A percentile compares a stretch with the other conserved stretches of the same genome.
These are phyloP conservation scores for Epistrophe grossulariae DNA, from an alignment of 2,888 invertebrate species.

Conservation along the genomic window DNA sequence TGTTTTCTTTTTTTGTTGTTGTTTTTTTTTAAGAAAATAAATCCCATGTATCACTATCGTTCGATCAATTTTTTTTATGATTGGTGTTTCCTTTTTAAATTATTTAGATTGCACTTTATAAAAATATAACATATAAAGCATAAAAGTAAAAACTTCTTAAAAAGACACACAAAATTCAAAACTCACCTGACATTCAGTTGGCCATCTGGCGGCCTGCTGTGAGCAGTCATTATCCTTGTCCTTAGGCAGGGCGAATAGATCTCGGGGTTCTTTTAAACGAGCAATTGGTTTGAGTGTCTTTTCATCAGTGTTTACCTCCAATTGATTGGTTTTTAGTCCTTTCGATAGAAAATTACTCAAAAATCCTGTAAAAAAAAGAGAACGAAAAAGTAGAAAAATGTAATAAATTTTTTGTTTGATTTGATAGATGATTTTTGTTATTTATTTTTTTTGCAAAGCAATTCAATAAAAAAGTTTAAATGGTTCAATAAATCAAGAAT, in stretches of 20 bases:
- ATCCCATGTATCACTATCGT: not conserved
- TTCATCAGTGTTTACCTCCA: slow-evolving; percentile 88
- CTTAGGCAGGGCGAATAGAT: slow-evolving; percentile 89
- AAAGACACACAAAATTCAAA: not conserved
- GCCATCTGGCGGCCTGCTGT: slow-evolving; percentile 93
- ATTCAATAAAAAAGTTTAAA: too few relatives aligned
- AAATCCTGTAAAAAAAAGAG: slow-evolving; percentile 79
- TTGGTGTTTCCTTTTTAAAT: slow-evolving; percentile 1
- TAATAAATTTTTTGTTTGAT: not conserved
- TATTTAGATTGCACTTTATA: slow-evolving; percentile 5
- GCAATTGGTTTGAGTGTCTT: slow-evolving; percentile 87
- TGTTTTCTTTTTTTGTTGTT: not conserved
- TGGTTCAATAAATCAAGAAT: too few relatives aligned
- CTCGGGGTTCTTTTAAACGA: slow-evolving; percentile 88
- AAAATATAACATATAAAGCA: not conserved
- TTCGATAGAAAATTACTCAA: slow-evolving; percentile 83
- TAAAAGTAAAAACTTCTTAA: not conserved
- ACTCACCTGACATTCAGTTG: slow-evolving; percentile 93
- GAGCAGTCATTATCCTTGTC: slow-evolving; percentile 88
- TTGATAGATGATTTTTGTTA: not conserved
- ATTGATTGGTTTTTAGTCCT: slow-evolving; percentile 87
- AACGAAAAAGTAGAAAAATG: not conserved
- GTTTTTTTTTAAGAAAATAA: not conserved
- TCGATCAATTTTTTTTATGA: slow-evolving; percentile 27
- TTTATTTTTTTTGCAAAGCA: too few relatives aligned